A percentile compares a stretch with the other conserved stretches of the same genome.
These are phyloP conservation scores for Pristis pectinata DNA, from an alignment of 2,797 vertebrate species.

Conservation along the genomic window DNA sequence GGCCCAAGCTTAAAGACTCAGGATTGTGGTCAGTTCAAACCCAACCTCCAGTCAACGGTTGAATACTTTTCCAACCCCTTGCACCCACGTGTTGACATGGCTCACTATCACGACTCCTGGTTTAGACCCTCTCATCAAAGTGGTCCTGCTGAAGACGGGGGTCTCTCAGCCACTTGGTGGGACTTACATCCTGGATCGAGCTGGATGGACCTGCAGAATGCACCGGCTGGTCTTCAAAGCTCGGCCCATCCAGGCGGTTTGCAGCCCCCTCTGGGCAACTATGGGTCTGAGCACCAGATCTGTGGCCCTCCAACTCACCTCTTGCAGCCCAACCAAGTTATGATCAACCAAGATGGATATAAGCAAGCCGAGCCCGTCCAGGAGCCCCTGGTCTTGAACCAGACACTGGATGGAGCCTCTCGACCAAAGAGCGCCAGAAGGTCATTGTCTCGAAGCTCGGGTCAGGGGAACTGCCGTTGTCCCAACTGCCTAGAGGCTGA, in stretches of 20 bases:
- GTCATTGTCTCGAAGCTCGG: conserved; percentile 70
- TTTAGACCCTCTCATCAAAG: conserved; percentile 73
- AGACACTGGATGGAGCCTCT: conserved; percentile 60
- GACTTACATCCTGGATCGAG: conserved; percentile 77
- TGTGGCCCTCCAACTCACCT: conserved; percentile 71
- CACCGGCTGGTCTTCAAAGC: conserved; percentile 57
- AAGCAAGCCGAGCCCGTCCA: conserved; percentile 74
- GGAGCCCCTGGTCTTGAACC: conserved; percentile 68
- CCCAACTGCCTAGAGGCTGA: conserved; percentile 89
- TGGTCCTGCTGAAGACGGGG: conserved; percentile 71
- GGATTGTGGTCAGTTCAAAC: conserved; percentile 24
- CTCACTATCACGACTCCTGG: conserved; percentile 90
- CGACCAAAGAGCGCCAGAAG: conserved; percentile 74
- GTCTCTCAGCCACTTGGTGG: conserved; percentile 77
- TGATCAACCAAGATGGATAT: conserved; percentile 67
- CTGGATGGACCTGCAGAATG: conserved; percentile 81
- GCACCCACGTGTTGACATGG: conserved; percentile 58
- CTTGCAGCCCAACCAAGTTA: conserved; percentile 63
- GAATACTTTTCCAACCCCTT: conserved; percentile 26
- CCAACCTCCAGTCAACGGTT: background rate
- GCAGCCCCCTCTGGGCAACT: conserved; percentile 69
- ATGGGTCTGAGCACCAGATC: conserved; percentile 76
- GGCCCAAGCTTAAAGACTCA: background rate
- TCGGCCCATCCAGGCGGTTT: conserved; percentile 63
- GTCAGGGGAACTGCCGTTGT: conserved; percentile 79